Percentiles rank a stretch among this genome's conserved stretches.
phyloP scores from a whole-genome alignment of 2,888 invertebrate genomes.

The Molanna angustata region DNA sequence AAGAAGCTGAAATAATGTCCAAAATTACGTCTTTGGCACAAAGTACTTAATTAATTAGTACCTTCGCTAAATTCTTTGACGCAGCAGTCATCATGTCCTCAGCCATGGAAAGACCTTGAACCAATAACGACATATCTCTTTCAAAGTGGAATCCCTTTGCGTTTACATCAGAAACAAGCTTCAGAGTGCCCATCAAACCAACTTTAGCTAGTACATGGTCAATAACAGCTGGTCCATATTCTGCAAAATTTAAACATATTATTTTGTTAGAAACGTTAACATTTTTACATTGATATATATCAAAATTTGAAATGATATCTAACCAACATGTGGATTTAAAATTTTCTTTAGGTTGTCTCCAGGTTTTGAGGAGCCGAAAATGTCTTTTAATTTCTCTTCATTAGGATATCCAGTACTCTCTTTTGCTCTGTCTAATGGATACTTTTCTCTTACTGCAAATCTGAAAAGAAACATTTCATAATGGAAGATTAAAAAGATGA shows the following conservation, averaged over 20 bases:
- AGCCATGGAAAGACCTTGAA: slow-evolving; percentile 65
- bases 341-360: slow-evolving; percentile 80
- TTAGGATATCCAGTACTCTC: slow-evolving; percentile 55
- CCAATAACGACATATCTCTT: slow-evolving; percentile 60
- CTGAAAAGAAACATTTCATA: too few species aligned
- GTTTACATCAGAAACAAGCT: slow-evolving; percentile 42
- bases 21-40: too few species aligned
- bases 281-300: neutral
- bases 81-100: slow-evolving; percentile 62
- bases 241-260: slow-evolving; percentile 44
- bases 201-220: slow-evolving; percentile 81
- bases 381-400: slow-evolving; percentile 55
- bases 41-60: slow-evolving; percentile 37
- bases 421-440: slow-evolving; percentile 77
- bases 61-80: slow-evolving; percentile 55
- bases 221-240: slow-evolving; percentile 88
- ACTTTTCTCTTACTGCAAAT: slow-evolving; percentile 91
- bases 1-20: too few species aligned
- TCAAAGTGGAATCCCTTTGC: slow-evolving; percentile 66
- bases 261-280: neutral
- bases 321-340: slow-evolving; percentile 76
- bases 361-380: slow-evolving; percentile 61
- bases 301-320: slow-evolving; percentile 25
- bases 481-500: too few species aligned
- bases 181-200: slow-evolving; percentile 61